Conservation (phyloP, 2,888 invertebrate genomes). For the Ochropacha duplaris region DNA sequence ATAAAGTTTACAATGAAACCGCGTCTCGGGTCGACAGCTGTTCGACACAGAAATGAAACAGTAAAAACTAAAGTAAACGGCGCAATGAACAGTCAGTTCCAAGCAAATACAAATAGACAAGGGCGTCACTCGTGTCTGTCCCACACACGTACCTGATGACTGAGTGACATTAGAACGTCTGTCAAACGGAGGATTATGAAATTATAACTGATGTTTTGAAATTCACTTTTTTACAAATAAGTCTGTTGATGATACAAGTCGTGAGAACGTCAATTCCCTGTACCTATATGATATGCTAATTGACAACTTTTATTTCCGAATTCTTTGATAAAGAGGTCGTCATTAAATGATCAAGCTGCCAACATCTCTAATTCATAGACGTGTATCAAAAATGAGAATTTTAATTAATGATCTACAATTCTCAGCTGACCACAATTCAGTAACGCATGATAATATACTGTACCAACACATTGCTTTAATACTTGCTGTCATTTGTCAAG, state of each 20-base stretch:
- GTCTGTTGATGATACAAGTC: too few species aligned
- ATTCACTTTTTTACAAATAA: conserved; percentile 1
- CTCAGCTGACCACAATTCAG: neutral
- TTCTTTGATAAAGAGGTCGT: neutral
- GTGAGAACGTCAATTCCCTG: neutral
- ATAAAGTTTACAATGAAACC: conserved; percentile 63
- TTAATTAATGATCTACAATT: neutral
- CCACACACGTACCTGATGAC: conserved; percentile 31
- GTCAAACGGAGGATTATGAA: conserved; percentile 19
- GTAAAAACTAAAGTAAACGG: conserved; percentile 41
- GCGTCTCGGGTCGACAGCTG: conserved; percentile 56
- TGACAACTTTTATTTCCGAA: neutral
- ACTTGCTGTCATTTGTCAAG: conserved; percentile 71
- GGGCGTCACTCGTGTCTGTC: conserved; percentile 42
- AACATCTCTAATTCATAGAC: neutral
- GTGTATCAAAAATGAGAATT: neutral
- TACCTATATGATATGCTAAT: neutral
- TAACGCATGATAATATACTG: conserved; percentile 29
- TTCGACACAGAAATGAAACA: conserved; percentile 39
- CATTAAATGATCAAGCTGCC: neutral
- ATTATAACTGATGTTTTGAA: conserved; percentile 15
- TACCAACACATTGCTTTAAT: conserved; percentile 58
- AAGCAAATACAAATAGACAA: conserved; percentile 45
- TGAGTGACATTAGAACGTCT: conserved; percentile 35
- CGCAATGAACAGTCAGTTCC: conserved; percentile 36